Base-by-base conservation (phyloP, 2,113 vertebrate species). In the Cisticola juncidis region DNA sequence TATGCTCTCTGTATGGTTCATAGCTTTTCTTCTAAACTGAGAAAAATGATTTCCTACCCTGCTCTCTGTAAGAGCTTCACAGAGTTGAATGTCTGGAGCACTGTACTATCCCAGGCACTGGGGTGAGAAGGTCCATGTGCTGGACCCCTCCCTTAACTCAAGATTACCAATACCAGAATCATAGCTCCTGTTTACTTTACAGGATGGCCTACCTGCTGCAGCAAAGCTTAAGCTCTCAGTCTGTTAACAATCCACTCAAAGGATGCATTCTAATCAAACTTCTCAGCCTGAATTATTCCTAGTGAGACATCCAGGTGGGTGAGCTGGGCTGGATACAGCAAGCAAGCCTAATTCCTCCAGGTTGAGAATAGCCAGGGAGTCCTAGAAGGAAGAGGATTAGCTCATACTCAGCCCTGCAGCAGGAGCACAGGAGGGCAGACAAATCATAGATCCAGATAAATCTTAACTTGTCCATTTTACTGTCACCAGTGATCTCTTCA, bases 281-380 rank as follows among this genome's bases (percentile, higher is more conserved):
- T 1, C 12, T 44, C 36, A 74, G 20, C 12, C 40, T 71, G 21
- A 68, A 58, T 81, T 81, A 38, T 40, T 87, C 64, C 38, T 33
- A 14, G 4, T 47, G 69, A 47, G 31, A 64, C 17, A 18, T 1
- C 5, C 28, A 16, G 12, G n/a, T 76, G 28, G 17, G 7, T 0
- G 0, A 74, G 8, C 31, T 81, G 44, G 53, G 28, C 17, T 82
- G 40, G 25, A 50, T 65, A 61, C 53, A 69, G 4, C n/a, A 38
- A 12, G 12, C 21, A 35, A 56, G 6, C 9, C 24, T 11, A 21
- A 22, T 64, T 78, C 9, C 17, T 79, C 17, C 7, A 50, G 35
- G 19, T 2, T 62, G 17, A 12, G 18, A 29, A 5, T 12, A 28
- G 58, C 10, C 18, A 31, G 64, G 14, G 6, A 72, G 6, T 19